Base-by-base conservation (phyloP, 2,113 vertebrate species). In the Paracanthobrama guichenoti region DNA sequence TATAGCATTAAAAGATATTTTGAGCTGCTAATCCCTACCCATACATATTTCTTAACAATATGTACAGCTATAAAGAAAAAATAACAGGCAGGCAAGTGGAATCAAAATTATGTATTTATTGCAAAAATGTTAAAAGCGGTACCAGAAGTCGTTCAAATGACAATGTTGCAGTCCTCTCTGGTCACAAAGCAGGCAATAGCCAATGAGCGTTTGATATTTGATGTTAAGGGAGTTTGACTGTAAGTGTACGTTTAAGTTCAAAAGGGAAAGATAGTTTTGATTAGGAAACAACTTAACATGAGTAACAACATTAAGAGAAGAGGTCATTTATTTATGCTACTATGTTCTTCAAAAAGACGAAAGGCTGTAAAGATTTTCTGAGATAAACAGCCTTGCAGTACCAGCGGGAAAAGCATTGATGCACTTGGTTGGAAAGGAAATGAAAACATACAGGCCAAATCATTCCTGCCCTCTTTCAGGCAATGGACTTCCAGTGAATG, bases 381-480 rank as follows among this genome's bases (percentile, higher is more conserved):
- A 71, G 35, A 71, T n/a, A 42, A 4, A 42, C 20, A n/a, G 20
- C 35, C 35, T 42, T n/a, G 20, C 35, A 42, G n/a, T 78, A 35
- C 62, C 31, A 35, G 67, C 46, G 16, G 20, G 16, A 80, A 39
- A 66, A 59, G 35, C 42, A 9, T 60, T 59, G 60, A 83, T 22
- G 39, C 69, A 80, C 39, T 72, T 71, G 64, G 22, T n/a, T 73
- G 75, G 22, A 82, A 67, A 55, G 79, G 59, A 85, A 79, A 91
- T 90, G 78, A 83, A 88, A 92, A 90, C 90, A 73, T 89, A 88
- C 91, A 88, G 91, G 87, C 88, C 89, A 90, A 89, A 93, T 91
- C 84, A 86, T 87, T 86, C 81, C 57, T 82, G 89, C 72, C 85
- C 67, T 83, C 86, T 64, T 69, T 86, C 90, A 88, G 90, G 72